Conservation (phyloP, 2,797 vertebrate genomes). For the Hoplostethus mediterraneus region DNA sequence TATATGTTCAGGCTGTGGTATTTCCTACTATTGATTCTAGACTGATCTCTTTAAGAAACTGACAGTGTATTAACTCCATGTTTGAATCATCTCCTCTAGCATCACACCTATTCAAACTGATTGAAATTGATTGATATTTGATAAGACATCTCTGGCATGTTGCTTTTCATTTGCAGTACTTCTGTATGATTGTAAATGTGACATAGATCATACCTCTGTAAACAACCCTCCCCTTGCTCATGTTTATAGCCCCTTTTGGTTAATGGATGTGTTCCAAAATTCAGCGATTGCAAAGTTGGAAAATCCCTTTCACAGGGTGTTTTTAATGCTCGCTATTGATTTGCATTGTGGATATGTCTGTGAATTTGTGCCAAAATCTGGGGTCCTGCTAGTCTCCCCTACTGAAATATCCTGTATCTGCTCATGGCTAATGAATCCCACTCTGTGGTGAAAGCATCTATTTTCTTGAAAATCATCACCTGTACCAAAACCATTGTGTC, state of each 20-base stretch:
- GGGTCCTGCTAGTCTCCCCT: background rate
- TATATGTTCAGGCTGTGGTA: too few relatives aligned
- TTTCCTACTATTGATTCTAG: too few relatives aligned
- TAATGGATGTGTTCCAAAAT: background rate
- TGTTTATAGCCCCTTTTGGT: too few relatives aligned
- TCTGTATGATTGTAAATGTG: background rate
- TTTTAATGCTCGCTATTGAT: conserved; percentile 1
- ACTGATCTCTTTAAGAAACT: too few relatives aligned
- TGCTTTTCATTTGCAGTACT: background rate
- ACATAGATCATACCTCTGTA: background rate
- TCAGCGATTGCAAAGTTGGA: background rate
- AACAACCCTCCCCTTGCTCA: background rate
- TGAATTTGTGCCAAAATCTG: conserved; percentile 15
- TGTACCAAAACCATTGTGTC: background rate
- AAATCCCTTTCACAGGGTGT: background rate
- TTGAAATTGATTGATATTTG: conserved; percentile 38
- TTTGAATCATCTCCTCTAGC: too few relatives aligned
- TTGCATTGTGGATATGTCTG: conserved; percentile 1
- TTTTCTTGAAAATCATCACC: background rate
- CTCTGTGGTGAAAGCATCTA: conserved; percentile 10
- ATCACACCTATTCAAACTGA: conserved; percentile 23
- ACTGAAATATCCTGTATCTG: conserved; percentile 14
- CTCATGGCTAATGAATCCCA: conserved; percentile 18
- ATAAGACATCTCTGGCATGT: conserved; percentile 18
- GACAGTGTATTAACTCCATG: too few relatives aligned